These are phyloP conservation scores for Drosophila neocordata DNA, from an alignment of 1,140 invertebrate genomes.

Conservation along the genomic window DNA sequence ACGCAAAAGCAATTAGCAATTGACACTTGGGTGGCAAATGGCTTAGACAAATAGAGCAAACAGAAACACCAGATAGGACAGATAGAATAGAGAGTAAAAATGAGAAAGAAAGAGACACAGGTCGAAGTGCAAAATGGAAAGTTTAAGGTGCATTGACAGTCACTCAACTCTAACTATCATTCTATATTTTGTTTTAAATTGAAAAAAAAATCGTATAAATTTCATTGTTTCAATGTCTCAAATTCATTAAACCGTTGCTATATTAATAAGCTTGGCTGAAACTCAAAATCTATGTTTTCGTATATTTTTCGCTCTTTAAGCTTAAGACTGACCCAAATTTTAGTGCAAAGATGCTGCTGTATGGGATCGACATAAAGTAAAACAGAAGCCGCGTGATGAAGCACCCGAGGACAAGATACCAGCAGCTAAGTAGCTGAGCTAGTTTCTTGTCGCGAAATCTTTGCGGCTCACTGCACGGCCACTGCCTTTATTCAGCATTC, in stretches of 20 bases:
- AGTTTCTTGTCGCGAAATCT: conserved; percentile 28
- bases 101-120: too few species aligned
- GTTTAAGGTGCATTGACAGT: background rate
- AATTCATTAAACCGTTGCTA: too few species aligned
- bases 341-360: too few species aligned
- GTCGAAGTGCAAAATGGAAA: background rate
- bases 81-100: background rate
- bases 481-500: background rate
- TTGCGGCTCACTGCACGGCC: conserved; percentile 35
- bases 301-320: too few species aligned
- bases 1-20: conserved; percentile 56
- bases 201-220: background rate
- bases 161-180: background rate
- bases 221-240: too few species aligned
- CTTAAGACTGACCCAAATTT: too few species aligned
- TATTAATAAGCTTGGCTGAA: too few species aligned
- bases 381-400: background rate
- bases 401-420: background rate
- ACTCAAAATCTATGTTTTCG: too few species aligned
- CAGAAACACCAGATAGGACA: conserved; percentile 17
- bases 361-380: background rate
- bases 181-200: background rate
- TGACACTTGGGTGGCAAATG: conserved; percentile 42
- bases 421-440: conserved; percentile 10
- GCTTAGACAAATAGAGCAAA: conserved; percentile 34